These are phyloP conservation scores for Tenebrosternarchus preto DNA, from an alignment of 2,113 vertebrate species.

Conservation along the genomic window DNA sequence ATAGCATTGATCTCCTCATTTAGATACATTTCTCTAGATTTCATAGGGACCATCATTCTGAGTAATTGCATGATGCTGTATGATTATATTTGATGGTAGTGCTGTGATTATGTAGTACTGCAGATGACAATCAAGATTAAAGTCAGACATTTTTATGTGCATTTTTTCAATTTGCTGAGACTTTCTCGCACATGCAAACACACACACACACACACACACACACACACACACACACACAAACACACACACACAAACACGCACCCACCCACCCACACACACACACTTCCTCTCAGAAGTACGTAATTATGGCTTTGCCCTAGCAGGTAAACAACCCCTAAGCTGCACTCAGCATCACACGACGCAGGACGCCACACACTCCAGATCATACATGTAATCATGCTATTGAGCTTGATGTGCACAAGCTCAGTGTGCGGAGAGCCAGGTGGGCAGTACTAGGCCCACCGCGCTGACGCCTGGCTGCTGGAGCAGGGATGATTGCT, in stretches of 20 bases:
- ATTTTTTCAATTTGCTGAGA: constrained; percentile 40
- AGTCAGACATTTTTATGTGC: constrained; percentile 40
- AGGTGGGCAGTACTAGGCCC: constrained; percentile 50
- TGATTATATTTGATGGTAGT: constrained; percentile 51
- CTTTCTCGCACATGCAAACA: not conserved
- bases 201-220: not conserved
- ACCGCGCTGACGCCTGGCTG: constrained; percentile 37
- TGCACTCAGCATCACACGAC: constrained; percentile 43
- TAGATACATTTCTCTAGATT: constrained; percentile 40
- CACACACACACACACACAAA: no score
- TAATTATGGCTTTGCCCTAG: constrained; percentile 51
- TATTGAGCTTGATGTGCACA: constrained; percentile 54
- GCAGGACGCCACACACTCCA: constrained; percentile 53
- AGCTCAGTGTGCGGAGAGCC: constrained; percentile 50
- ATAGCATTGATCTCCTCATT: constrained; percentile 40
- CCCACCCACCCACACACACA: not conserved
- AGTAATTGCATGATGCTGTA: constrained; percentile 46
- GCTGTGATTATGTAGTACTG: constrained; percentile 52
- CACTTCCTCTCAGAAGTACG: constrained; percentile 33
- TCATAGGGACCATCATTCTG: constrained; percentile 38
- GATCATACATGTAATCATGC: constrained; percentile 59
- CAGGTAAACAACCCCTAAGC: constrained; percentile 56
- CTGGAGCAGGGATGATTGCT: constrained; percentile 47
- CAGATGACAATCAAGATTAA: constrained; percentile 43
- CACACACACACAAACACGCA: no score